phyloP scores from a whole-genome alignment of 2,797 vertebrate genomes.

The Cuniculus paca region DNA sequence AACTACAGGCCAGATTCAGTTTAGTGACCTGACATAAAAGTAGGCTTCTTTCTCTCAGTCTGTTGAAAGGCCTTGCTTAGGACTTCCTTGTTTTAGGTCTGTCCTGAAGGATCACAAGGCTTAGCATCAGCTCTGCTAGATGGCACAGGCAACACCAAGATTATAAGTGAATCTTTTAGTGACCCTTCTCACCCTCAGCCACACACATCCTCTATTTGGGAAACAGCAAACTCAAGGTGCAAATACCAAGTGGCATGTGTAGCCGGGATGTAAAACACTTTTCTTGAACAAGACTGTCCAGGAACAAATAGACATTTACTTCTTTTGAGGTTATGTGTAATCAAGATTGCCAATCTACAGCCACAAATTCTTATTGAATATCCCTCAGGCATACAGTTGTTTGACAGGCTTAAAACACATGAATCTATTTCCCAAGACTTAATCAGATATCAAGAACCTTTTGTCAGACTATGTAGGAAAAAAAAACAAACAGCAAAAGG shows the following conservation, averaged over 20 bases:
- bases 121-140: not conserved
- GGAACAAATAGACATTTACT: constrained; percentile 8
- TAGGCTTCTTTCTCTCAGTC: not conserved
- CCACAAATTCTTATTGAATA: constrained; percentile 35
- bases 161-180: not conserved
- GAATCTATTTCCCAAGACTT: constrained; percentile 44
- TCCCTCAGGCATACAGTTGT: not conserved
- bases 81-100: not conserved
- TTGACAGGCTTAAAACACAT: constrained; percentile 15
- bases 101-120: not conserved
- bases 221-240: not conserved
- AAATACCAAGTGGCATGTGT: not conserved
- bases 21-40: not conserved
- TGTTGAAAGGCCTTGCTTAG: not conserved
- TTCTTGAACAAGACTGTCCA: constrained; percentile 42
- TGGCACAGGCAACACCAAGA: not conserved
- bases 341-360: not conserved
- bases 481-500: not conserved
- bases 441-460: not conserved
- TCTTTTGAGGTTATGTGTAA: not conserved
- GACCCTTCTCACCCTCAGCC: not conserved
- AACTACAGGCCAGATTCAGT: not conserved
- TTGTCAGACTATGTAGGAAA: not conserved
- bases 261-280: not conserved
- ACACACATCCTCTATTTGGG: not conserved